phyloP scores from a whole-genome alignment of 2,797 vertebrate genomes.

The Trichosurus vulpecula region DNA sequence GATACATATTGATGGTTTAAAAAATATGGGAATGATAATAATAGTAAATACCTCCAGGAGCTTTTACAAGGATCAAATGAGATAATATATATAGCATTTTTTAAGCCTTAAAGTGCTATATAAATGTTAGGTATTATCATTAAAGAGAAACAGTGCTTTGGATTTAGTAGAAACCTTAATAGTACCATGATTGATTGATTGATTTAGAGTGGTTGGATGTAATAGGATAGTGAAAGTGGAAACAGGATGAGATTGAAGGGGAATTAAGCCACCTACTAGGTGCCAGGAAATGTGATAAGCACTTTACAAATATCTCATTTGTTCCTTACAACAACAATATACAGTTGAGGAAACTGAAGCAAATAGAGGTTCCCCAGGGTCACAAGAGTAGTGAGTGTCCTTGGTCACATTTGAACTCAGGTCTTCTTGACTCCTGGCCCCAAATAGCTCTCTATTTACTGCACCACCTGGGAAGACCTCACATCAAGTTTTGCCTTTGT shows the following conservation, averaged over 20 bases:
- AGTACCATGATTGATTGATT: neutral
- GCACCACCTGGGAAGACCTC: neutral
- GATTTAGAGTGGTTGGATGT: neutral
- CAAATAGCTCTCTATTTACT: neutral
- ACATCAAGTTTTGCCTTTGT: neutral
- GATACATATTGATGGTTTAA: neutral
- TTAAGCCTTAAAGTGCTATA: neutral
- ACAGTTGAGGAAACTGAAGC: neutral
- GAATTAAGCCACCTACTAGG: neutral
- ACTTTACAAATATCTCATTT: neutral
- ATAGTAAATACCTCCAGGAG: neutral
- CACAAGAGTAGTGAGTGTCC: neutral
- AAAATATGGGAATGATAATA: neutral
- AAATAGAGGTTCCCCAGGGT: neutral
- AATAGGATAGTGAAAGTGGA: neutral
- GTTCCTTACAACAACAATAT: neutral
- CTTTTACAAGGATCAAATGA: neutral
- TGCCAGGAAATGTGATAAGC: neutral
- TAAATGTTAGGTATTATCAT: neutral
- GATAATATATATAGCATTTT: neutral
- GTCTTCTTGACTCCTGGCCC: neutral
- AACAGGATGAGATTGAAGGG: neutral
- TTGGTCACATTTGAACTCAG: neutral
- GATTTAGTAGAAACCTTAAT: neutral
- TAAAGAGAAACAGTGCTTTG: neutral